Evolutionary conservation across 1,140 invertebrate genomes (phyloP), one percentile per base, ranked within the genome.

Genomic region (Cryptotermes secundus): DNA sequence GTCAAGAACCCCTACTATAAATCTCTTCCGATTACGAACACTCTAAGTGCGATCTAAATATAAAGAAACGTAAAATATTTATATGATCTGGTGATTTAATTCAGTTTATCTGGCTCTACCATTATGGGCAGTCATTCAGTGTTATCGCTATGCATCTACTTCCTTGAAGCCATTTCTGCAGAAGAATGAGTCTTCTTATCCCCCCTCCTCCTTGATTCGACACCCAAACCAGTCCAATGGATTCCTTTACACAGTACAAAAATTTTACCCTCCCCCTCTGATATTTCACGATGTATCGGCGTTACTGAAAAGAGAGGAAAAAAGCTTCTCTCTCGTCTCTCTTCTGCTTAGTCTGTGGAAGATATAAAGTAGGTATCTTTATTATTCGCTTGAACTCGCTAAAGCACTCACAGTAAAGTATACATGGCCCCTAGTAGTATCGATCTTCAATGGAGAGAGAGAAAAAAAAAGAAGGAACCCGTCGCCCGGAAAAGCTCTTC

Each of bases 401-500:
- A 35, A 83, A 83, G 49, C 83, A 83, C 49, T 83, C 59, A 83
- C 83, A 53, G 83, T 42, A 83, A 83, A 83, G 59, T 65, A 72
- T 83, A 83, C 59, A 65, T 45, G 26, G 45, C 83, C 34, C 10
- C 34, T 79, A 3, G 59, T 42, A 24, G 36, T 83, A 83, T 83
- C 53, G 83, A 83, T 83, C 83, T 45, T 26, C 36, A 79, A 19
- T 83, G 38, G 59, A 53, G 42, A 14, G 59, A 31, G 19, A n/a
- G 26, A 26, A 26, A 16, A 4, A 12, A 31, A 35, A 35, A 19
- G 16, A 34, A 83, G 38, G 31, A 83, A 34, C 35, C 10, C 82
- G 53, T 49, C 83, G 35, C 24, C 24, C 34, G 26, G 7, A 36
- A 83, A 83, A 65, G 59, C 72, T 79, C 59, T 83, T 72, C 26